Conservation (phyloP, 2,113 vertebrate species). For the Osmerus mordax region DNA sequence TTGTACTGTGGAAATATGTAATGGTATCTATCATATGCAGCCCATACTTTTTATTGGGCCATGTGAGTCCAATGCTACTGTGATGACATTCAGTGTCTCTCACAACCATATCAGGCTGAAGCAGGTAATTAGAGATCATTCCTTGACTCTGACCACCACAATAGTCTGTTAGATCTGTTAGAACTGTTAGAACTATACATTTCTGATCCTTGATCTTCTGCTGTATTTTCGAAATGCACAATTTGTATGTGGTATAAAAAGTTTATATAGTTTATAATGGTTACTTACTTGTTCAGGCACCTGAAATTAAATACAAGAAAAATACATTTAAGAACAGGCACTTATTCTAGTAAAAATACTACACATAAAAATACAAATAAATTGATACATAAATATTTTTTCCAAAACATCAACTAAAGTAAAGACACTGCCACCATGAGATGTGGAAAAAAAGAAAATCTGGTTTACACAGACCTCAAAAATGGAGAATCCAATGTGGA, state of each 20-base stretch:
- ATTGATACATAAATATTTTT: neutral
- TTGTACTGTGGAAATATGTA: conserved; percentile 31
- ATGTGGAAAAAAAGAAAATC: too few species aligned
- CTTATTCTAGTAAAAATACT: too few species aligned
- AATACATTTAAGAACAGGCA: neutral
- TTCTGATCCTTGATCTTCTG: too few species aligned
- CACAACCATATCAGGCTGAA: neutral
- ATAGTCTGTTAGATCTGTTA: too few species aligned
- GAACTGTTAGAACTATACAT: too few species aligned
- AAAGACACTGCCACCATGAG: neutral
- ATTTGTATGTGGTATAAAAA: neutral
- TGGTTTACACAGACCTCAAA: conserved; percentile 50
- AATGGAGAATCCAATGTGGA: conserved; percentile 62
- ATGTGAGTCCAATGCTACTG: too few species aligned
- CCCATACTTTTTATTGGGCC: too few species aligned
- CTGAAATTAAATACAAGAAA: conserved; percentile 42
- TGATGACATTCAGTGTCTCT: too few species aligned
- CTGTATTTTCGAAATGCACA: too few species aligned
- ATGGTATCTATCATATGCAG: neutral
- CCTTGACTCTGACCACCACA: too few species aligned
- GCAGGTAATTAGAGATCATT: too few species aligned
- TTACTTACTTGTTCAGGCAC: conserved; percentile 60
- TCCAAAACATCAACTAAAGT: neutral
- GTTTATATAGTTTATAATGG: neutral
- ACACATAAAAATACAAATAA: neutral